Evolutionary conservation across 2,888 invertebrate species (phyloP).

Genomic region (Drosophila peninsularis): DNA sequence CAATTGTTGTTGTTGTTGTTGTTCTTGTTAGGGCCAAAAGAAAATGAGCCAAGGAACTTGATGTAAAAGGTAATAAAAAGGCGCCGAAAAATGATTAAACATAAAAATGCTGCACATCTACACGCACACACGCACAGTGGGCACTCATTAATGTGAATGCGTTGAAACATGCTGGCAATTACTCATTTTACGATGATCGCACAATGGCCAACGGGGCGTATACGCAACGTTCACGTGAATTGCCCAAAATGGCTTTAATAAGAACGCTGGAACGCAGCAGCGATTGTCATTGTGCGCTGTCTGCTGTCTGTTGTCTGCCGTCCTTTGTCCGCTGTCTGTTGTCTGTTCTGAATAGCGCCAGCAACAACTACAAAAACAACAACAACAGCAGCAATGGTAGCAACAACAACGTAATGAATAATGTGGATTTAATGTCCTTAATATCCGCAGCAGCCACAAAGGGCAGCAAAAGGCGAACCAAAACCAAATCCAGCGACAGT

Average conservation of each 20-base stretch:
- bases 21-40: constrained; percentile 26
- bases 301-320: constrained; percentile 5
- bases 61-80: constrained; percentile 68
- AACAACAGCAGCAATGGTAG: constrained; percentile 18
- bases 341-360: constrained; percentile 21
- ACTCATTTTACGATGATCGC: constrained; percentile 80
- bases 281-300: constrained; percentile 64
- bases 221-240: constrained; percentile 68
- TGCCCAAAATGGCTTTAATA: constrained; percentile 66
- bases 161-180: constrained; percentile 78
- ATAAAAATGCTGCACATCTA: constrained; percentile 70
- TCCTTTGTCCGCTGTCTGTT: constrained; percentile 6
- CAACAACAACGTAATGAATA: constrained; percentile 62
- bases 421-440: constrained; percentile 75
- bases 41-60: constrained; percentile 52
- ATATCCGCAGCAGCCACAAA: constrained; percentile 69
- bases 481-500: constrained; percentile 44
- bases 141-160: constrained; percentile 75
- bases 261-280: constrained; percentile 38
- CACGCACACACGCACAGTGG: constrained; percentile 36
- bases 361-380: constrained; percentile 1
- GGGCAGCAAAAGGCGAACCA: constrained; percentile 44
- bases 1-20: constrained; percentile 54
- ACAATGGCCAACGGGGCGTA: constrained; percentile 67
- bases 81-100: constrained; percentile 74